Percentiles rank a stretch among this genome's conserved stretches.
phyloP scores from a whole-genome alignment of 2,888 invertebrate species.

The Scotopteryx bipunctaria region DNA sequence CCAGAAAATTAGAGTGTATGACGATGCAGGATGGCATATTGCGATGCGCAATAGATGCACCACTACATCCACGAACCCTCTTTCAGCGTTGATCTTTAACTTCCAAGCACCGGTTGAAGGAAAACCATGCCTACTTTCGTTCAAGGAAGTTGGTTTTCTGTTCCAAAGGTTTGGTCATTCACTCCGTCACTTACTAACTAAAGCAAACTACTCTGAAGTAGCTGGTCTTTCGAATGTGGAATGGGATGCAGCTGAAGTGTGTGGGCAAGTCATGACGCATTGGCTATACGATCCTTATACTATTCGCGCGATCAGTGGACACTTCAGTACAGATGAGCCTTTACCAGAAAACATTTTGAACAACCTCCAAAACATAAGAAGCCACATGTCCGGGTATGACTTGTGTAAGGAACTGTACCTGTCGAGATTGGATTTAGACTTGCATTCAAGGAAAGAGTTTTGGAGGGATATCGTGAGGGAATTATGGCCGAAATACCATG shows the following conservation, averaged over 20 bases:
- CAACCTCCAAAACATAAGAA: slow-evolving; percentile 85
- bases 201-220: slow-evolving; percentile 91
- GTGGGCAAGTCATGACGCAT: slow-evolving; percentile 91
- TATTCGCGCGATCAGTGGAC: slow-evolving; percentile 86
- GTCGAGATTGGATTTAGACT: slow-evolving; percentile 91
- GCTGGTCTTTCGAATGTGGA: slow-evolving; percentile 94
- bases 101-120: slow-evolving; percentile 86
- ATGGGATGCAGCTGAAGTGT: slow-evolving; percentile 95
- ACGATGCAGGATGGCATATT: slow-evolving; percentile 90
- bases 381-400: slow-evolving; percentile 90
- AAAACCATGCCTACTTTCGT: slow-evolving; percentile 88
- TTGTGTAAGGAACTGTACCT: slow-evolving; percentile 92
- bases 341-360: slow-evolving; percentile 86
- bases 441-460: slow-evolving; percentile 89
- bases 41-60: slow-evolving; percentile 89
- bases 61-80: slow-evolving; percentile 85
- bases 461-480: slow-evolving; percentile 92
- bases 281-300: slow-evolving; percentile 88
- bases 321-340: slow-evolving; percentile 88
- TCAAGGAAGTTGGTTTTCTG: slow-evolving; percentile 89
- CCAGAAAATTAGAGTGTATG: slow-evolving; percentile 84
- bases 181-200: slow-evolving; percentile 93
- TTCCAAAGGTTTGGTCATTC: slow-evolving; percentile 95
- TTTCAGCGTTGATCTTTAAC: slow-evolving; percentile 93
- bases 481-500: slow-evolving; percentile 92